Percentiles rank a stretch among this genome's conserved stretches.
Conservation (phyloP, 1,140 invertebrate species). For the Drosophila navojoa region DNA sequence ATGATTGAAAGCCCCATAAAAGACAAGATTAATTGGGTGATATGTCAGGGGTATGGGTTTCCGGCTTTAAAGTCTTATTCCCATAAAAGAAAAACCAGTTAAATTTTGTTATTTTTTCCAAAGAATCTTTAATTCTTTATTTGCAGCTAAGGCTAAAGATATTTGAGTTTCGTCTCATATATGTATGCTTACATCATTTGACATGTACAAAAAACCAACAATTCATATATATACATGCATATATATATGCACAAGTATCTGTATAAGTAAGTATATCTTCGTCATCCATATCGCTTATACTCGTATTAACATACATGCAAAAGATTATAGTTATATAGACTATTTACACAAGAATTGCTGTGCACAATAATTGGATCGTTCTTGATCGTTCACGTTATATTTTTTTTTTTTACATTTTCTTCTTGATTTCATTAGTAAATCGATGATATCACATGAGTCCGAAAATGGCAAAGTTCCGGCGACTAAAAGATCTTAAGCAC, state of each 20-base stretch:
- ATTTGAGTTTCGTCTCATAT: constrained; percentile 59
- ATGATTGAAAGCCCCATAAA: constrained; percentile 7
- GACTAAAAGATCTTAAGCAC: constrained; percentile 79
- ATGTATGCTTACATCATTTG: constrained; percentile 36
- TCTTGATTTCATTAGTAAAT: constrained; percentile 72
- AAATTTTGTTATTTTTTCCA: constrained; percentile 49
- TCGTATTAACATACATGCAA: constrained; percentile 61
- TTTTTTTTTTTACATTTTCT: constrained; percentile 75
- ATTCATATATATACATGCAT: constrained; percentile 23
- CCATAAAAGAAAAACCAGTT: constrained; percentile 11
- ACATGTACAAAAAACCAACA: constrained; percentile 34
- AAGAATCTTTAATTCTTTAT: constrained; percentile 83
- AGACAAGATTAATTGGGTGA: constrained; percentile 10
- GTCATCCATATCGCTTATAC: constrained; percentile 46
- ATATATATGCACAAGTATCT: constrained; percentile 35
- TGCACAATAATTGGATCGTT: constrained; percentile 56
- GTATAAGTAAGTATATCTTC: constrained; percentile 36
- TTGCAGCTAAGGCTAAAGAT: constrained; percentile 79
- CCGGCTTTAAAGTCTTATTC: not conserved
- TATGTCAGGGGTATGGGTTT: not conserved
- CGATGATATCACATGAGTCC: constrained; percentile 83
- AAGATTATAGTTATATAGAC: constrained; percentile 67
- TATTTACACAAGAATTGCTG: constrained; percentile 73
- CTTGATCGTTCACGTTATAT: constrained; percentile 57
- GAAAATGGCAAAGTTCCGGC: constrained; percentile 83